A percentile compares a stretch with the other conserved stretches of the same genome.
Conservation (phyloP, 2,113 vertebrate genomes). For the Amblyopsis rosae region DNA sequence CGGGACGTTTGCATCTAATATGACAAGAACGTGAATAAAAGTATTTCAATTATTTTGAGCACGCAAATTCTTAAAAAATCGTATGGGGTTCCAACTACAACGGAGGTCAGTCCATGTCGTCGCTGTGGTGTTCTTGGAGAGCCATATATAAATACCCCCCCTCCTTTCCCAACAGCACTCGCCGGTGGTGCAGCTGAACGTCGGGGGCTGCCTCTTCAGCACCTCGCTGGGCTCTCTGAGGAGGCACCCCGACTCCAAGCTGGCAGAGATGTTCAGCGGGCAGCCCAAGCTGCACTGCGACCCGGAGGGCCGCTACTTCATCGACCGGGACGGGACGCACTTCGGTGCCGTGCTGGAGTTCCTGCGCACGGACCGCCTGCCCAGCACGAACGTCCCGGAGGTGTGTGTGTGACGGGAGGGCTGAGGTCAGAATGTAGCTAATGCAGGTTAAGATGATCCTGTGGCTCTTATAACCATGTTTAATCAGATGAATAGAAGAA, state of each 20-base stretch:
- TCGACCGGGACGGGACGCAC: constrained; percentile 84
- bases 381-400: constrained; percentile 77
- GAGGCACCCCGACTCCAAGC: constrained; percentile 81
- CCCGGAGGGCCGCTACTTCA: constrained; percentile 82
- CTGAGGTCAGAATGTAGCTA: no score
- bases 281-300: constrained; percentile 71
- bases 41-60: no score
- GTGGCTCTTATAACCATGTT: no score
- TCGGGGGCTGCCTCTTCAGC: constrained; percentile 84
- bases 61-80: no score
- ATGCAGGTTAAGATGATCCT: no score
- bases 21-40: no score
- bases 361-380: constrained; percentile 81
- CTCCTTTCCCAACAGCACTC: constrained; percentile 60
- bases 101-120: no score
- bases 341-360: constrained; percentile 88
- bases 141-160: no score
- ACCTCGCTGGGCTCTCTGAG: constrained; percentile 82
- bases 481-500: no score
- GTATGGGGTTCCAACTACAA: no score
- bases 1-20: no score
- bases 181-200: constrained; percentile 82
- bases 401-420: constrained; percentile 26
- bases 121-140: no score
- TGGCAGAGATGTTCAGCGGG: constrained; percentile 81